Evolutionary conservation across 2,113 vertebrate genomes (phyloP), one percentile per base, ranked within the genome.

Genomic region (Caranx melampygus): DNA sequence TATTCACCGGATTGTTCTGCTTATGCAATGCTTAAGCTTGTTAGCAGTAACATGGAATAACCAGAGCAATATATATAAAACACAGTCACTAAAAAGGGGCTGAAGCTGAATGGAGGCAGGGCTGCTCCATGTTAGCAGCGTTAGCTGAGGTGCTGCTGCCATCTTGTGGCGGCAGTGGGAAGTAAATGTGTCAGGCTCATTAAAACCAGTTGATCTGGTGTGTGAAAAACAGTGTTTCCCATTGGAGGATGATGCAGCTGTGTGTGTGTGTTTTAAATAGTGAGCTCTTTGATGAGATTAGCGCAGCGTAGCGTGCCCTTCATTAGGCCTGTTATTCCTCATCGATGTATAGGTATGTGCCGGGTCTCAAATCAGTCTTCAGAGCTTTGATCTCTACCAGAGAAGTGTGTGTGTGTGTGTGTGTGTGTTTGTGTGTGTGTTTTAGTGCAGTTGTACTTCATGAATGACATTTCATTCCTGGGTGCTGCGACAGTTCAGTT

Each of bases 81-180:
- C 40, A 6, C 60, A 13, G 12, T 11, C 4, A 20, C 20, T 10
- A 0, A 1, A n/a, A 47, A 26, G 26, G 26, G 26, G 26, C 26
- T 26, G 26, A 26, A 64, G 44, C 9, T 18, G 14, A 0, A 0
- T 5, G 42, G 8, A 0, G 5, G 0, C 4, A 3, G 13, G 9
- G 1, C 2, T 2, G 13, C 26, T 9, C 2, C 0, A 7, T 1
- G 18, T 12, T 10, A 2, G 5, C 16, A 20, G 15, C 4, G 49
- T 31, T 12, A 6, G 5, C 6, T 77, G 81, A 65, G 81, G 9
- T 47, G 54, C 85, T 91, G 88, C 92, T 89, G 85, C 91, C 93
- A 91, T 81, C 92, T 90, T 20, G 82, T 91, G 93, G 6, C 12
- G 9, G 12, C 2, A 6, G 14, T 5, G 26, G 33, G 2, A 26